Conservation (phyloP, 2,113 vertebrate genomes). For the Microtus richardsoni region DNA sequence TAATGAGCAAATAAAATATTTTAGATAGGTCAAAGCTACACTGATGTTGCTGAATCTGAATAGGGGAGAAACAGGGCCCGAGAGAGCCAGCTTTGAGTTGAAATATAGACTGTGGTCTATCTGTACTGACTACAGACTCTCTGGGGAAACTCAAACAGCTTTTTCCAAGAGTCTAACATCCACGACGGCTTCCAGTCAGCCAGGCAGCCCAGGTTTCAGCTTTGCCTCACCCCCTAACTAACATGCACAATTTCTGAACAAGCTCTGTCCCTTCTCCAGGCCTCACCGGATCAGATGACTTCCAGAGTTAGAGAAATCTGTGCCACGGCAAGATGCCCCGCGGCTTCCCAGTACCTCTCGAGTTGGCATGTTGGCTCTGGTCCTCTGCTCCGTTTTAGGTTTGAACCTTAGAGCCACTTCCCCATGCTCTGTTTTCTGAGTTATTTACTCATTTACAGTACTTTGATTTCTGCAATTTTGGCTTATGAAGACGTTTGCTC, state of each 20-base stretch:
- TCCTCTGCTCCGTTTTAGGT: not conserved
- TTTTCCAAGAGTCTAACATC: not conserved
- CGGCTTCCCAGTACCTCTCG: not conserved
- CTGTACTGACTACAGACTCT: not conserved
- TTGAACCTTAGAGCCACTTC: constrained; percentile 56
- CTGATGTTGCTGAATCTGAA: not conserved
- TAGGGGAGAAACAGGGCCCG: not conserved
- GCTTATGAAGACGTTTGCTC: constrained; percentile 60
- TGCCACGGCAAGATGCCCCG: no score
- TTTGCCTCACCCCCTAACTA: constrained; percentile 24
- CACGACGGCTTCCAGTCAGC: not conserved
- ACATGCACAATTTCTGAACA: not conserved
- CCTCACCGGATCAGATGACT: not conserved
- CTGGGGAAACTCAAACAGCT: not conserved
- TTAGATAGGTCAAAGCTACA: not conserved
- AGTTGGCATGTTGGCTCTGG: not conserved
- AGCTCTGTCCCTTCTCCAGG: not conserved
- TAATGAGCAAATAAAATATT: constrained; percentile 8
- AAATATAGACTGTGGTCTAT: not conserved
- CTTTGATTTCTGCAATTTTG: constrained; percentile 72
- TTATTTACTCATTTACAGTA: constrained; percentile 71
- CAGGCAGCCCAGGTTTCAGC: not conserved
- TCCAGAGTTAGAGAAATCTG: not conserved
- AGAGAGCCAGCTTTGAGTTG: not conserved
- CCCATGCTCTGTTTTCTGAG: constrained; percentile 56